phyloP scores from a whole-genome alignment of 2,797 vertebrate genomes.

The Pteropus rufus region DNA sequence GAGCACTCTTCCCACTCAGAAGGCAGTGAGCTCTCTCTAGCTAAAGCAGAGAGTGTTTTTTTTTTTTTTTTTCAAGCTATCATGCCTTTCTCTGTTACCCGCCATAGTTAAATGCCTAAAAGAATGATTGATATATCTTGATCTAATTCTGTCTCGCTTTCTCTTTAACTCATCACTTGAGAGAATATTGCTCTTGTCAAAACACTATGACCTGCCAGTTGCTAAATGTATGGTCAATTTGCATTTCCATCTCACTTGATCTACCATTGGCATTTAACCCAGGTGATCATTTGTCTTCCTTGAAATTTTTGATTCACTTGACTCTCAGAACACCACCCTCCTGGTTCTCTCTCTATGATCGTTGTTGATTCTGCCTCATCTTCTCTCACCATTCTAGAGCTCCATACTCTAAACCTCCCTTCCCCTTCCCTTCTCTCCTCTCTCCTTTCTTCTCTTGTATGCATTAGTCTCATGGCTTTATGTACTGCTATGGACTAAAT shows the following conservation, averaged over 20 bases:
- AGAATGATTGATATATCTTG: background rate
- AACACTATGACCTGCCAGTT: background rate
- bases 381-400: background rate
- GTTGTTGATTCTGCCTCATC: background rate
- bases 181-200: slow-evolving; percentile 48
- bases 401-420: background rate
- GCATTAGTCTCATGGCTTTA: background rate
- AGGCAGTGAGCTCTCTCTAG: background rate
- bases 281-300: background rate
- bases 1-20: background rate
- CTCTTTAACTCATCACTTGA: background rate
- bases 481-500: background rate
- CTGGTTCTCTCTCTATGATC: background rate
- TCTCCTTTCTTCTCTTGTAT: background rate
- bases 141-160: background rate
- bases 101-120: background rate
- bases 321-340: background rate
- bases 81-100: background rate
- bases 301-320: background rate
- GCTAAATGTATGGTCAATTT: background rate
- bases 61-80: background rate
- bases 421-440: background rate
- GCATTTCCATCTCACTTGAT: background rate
- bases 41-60: background rate
- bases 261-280: background rate